These are phyloP conservation scores for Cromileptes altivelis DNA, from an alignment of 2,113 vertebrate species.

Conservation along the genomic window DNA sequence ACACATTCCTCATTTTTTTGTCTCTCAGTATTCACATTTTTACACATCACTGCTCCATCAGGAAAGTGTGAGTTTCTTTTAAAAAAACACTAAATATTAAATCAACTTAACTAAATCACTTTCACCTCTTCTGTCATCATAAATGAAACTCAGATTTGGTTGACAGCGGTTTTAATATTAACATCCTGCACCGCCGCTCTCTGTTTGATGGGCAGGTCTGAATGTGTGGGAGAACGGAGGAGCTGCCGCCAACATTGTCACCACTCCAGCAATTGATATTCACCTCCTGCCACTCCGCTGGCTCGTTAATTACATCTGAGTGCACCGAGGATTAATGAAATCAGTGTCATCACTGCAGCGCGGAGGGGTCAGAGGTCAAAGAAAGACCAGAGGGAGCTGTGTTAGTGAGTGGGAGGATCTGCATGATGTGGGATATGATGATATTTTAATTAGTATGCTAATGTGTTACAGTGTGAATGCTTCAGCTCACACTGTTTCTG, in stretches of 20 bases:
- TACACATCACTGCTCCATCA: not conserved
- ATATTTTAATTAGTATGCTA: conserved; percentile 66
- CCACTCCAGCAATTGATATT: conserved; percentile 51
- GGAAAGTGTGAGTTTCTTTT: not conserved
- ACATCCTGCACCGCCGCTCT: conserved; percentile 6
- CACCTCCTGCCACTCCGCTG: conserved; percentile 38
- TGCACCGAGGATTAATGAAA: conserved; percentile 61
- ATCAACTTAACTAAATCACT: conserved; percentile 17
- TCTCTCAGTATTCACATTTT: not conserved
- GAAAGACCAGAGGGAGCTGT: conserved; percentile 47
- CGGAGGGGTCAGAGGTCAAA: conserved; percentile 51
- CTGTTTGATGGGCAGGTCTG: conserved; percentile 33
- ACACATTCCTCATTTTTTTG: not conserved
- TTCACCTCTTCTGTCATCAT: conserved; percentile 16
- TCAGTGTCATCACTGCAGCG: conserved; percentile 39
- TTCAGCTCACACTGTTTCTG: conserved; percentile 21
- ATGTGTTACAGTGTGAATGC: conserved; percentile 40
- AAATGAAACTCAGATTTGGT: not conserved
- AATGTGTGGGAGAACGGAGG: conserved; percentile 44
- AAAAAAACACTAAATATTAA: conserved; percentile 11
- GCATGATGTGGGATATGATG: conserved; percentile 19
- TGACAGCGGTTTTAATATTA: conserved; percentile 8
- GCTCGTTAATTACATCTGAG: conserved; percentile 65
- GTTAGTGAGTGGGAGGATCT: conserved; percentile 45
- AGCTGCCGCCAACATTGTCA: conserved; percentile 28